phyloP scores from a whole-genome alignment of 1,140 invertebrate genomes.

The Sitophilus oryzae region DNA sequence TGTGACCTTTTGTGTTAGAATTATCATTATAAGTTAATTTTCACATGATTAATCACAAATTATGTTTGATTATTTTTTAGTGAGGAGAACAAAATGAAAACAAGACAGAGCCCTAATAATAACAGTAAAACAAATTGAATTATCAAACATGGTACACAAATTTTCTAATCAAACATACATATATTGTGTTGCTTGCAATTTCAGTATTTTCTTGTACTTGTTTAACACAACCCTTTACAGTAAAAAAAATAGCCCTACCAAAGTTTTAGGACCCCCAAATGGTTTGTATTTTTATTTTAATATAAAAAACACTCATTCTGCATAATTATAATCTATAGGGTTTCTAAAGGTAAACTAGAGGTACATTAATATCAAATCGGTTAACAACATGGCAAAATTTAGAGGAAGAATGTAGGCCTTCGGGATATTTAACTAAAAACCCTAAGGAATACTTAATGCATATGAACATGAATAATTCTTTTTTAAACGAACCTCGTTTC shows the following conservation, averaged over 20 bases:
- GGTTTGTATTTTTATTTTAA: constrained; percentile 35
- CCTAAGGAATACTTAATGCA: constrained; percentile 55
- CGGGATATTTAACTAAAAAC: constrained; percentile 64
- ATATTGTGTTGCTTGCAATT: constrained; percentile 34
- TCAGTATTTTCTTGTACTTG: constrained; percentile 37
- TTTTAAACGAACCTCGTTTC: constrained; percentile 28
- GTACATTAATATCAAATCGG: constrained; percentile 70
- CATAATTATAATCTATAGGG: constrained; percentile 46
- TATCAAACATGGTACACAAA: constrained; percentile 28
- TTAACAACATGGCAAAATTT: constrained; percentile 80
- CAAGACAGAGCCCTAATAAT: background rate
- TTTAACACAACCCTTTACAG: constrained; percentile 36
- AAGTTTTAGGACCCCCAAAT: constrained; percentile 41
- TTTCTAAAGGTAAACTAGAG: constrained; percentile 78
- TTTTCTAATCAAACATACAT: constrained; percentile 38
- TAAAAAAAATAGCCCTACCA: constrained; percentile 31
- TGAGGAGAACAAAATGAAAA: background rate
- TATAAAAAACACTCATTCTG: background rate
- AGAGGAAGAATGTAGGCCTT: constrained; percentile 63
- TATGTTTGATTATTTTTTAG: background rate
- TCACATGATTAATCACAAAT: background rate
- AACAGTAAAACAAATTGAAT: constrained; percentile 6
- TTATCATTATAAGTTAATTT: no score
- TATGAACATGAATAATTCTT: constrained; percentile 35
- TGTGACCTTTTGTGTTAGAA: background rate